These are phyloP conservation scores for Maylandia zebra DNA, from an alignment of 2,113 vertebrate species.

Conservation along the genomic window DNA sequence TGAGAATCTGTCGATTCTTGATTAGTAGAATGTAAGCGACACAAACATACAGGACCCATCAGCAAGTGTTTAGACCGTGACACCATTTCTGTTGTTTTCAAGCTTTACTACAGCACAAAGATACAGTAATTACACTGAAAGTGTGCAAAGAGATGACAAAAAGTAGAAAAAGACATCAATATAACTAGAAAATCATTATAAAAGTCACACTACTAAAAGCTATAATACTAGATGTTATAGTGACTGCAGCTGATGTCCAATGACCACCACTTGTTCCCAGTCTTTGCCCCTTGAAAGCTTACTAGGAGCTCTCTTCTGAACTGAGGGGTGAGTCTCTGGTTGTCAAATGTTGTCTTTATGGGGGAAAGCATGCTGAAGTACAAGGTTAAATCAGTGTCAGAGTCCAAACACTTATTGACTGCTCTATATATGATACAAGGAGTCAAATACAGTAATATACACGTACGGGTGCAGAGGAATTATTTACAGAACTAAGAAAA, in stretches of 20 bases:
- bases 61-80: not conserved
- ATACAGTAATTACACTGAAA: not conserved
- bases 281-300: not conserved
- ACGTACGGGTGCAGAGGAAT: not conserved
- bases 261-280: not conserved
- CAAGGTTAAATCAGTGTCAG: not conserved
- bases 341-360: not conserved
- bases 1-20: conserved; percentile 4
- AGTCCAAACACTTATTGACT: not conserved
- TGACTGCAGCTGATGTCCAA: not conserved
- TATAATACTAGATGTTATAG: not conserved
- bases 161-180: not conserved
- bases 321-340: not conserved
- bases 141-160: not conserved
- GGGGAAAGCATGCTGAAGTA: not conserved
- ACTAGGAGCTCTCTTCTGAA: not conserved
- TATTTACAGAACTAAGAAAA: not conserved
- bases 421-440: not conserved
- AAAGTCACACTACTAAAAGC: not conserved
- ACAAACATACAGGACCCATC: not conserved
- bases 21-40: conserved; percentile 8
- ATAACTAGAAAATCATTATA: not conserved
- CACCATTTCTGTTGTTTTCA: not conserved
- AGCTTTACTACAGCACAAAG: not conserved
- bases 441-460: not conserved